Evolutionary conservation across 1,140 invertebrate genomes (phyloP).

Genomic region (Ceratina japonica): DNA sequence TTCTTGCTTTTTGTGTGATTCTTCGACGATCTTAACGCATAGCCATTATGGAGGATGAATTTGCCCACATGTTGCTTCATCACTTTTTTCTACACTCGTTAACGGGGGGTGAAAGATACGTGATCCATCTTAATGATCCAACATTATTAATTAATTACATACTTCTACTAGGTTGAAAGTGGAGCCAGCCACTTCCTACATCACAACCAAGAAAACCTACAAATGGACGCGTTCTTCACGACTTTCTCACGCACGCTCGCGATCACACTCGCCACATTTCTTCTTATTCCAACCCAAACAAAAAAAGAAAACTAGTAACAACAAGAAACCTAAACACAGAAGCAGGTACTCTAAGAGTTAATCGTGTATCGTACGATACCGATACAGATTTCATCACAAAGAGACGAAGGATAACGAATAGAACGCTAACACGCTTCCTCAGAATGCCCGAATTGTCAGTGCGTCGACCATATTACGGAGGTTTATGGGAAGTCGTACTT

Average conservation of each 20-base stretch:
- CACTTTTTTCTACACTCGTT: background rate
- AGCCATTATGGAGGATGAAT: background rate
- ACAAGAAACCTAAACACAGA: conserved; percentile 52
- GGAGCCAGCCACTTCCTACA: conserved; percentile 63
- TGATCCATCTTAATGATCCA: conserved; percentile 6
- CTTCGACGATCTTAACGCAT: background rate
- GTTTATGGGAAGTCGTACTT: too few species aligned
- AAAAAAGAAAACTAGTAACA: conserved; percentile 17
- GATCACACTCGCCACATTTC: conserved; percentile 5
- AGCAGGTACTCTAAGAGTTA: conserved; percentile 57
- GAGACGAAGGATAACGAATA: conserved; percentile 47
- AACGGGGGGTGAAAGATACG: conserved; percentile 37
- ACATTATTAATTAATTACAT: conserved; percentile 31
- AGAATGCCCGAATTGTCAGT: conserved; percentile 37
- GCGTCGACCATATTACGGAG: background rate
- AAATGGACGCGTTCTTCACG: conserved; percentile 29
- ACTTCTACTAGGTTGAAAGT: conserved; percentile 50
- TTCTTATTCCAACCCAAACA: conserved; percentile 1
- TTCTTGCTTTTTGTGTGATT: background rate
- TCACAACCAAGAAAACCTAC: conserved; percentile 44
- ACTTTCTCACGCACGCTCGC: conserved; percentile 14
- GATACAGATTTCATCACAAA: conserved; percentile 59
- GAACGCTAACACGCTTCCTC: conserved; percentile 23
- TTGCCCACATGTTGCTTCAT: background rate
- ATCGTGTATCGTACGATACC: conserved; percentile 43